Evolutionary conservation across 2,113 vertebrate genomes (phyloP).

Genomic region (Microcebus lehilahytsara): DNA sequence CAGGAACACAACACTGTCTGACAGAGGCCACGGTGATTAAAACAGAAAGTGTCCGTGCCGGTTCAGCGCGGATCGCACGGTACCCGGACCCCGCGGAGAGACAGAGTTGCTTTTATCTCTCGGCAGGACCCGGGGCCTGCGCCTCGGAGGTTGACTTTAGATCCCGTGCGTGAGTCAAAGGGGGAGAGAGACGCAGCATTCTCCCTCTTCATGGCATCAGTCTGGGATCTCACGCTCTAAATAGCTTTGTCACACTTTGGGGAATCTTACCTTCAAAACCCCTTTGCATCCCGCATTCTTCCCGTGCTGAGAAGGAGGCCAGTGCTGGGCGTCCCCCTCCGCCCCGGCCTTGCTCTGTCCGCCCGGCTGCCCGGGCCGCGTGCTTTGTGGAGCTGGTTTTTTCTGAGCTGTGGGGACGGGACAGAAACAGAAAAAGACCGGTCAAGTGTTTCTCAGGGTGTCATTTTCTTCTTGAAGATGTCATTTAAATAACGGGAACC

Average conservation of each 20-base stretch:
- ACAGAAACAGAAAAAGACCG: neutral
- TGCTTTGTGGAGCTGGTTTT: neutral
- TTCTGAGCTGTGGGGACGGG: neutral
- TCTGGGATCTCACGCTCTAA: neutral
- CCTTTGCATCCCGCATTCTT: neutral
- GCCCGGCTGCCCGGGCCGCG: accelerated
- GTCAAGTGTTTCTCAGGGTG: accelerated
- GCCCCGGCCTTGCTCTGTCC: too few relatives aligned
- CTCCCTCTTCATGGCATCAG: neutral
- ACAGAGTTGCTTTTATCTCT: neutral
- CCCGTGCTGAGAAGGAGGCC: neutral
- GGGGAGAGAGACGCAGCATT: accelerated
- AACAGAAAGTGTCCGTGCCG: too few relatives aligned
- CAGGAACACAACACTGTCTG: neutral
- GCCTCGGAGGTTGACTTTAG: neutral
- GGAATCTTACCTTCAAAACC: neutral
- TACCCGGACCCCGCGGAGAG: accelerated
- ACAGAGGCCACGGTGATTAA: accelerated
- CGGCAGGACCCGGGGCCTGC: neutral
- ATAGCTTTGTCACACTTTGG: too few relatives aligned
- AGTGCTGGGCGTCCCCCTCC: neutral
- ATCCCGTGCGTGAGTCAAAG: too few relatives aligned
- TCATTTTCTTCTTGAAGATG: neutral
- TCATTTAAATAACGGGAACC: neutral
- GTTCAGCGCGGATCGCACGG: accelerated